Evolutionary conservation across 37 sponge, comb jelly and placozoan genomes (phyloP).

Genomic region (Lycopodina hypogea): DNA sequence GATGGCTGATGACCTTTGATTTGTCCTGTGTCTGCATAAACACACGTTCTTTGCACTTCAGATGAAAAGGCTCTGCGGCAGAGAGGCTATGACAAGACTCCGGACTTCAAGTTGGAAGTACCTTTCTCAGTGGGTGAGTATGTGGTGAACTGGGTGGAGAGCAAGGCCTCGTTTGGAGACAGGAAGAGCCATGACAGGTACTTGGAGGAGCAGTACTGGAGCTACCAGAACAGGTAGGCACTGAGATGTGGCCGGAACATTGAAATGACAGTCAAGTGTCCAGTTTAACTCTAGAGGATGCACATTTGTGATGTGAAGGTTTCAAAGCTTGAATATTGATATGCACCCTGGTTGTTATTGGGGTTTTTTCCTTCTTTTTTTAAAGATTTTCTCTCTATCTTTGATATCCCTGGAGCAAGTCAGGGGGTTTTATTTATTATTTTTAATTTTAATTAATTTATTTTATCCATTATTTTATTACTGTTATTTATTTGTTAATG

Average conservation of each 20-base stretch:
- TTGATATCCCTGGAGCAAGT: too few relatives aligned
- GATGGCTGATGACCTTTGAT: too few relatives aligned
- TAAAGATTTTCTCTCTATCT: too few relatives aligned
- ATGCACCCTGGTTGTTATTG: background rate
- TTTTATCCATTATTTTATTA: too few relatives aligned
- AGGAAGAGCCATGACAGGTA: conserved; percentile 56
- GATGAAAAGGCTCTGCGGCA: conserved; percentile 65
- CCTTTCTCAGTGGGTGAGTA: conserved; percentile 68
- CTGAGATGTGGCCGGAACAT: too few relatives aligned
- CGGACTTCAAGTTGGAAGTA: conserved; percentile 79
- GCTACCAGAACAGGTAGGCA: conserved; percentile 85
- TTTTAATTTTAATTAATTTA: too few relatives aligned
- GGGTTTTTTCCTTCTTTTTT: too few relatives aligned
- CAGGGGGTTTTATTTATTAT: too few relatives aligned
- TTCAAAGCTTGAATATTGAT: background rate
- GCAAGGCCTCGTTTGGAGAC: conserved; percentile 92
- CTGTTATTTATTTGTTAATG: too few relatives aligned
- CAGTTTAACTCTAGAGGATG: background rate
- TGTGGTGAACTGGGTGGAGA: conserved; percentile 86
- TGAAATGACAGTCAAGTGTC: too few relatives aligned
- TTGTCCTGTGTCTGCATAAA: too few relatives aligned
- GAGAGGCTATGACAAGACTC: conserved; percentile 88
- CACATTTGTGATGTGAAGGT: too few relatives aligned
- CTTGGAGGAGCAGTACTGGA: conserved; percentile 83
- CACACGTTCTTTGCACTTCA: background rate